Evolutionary conservation across 2,888 invertebrate species (phyloP).

Genomic region (Chloromyia formosa): DNA sequence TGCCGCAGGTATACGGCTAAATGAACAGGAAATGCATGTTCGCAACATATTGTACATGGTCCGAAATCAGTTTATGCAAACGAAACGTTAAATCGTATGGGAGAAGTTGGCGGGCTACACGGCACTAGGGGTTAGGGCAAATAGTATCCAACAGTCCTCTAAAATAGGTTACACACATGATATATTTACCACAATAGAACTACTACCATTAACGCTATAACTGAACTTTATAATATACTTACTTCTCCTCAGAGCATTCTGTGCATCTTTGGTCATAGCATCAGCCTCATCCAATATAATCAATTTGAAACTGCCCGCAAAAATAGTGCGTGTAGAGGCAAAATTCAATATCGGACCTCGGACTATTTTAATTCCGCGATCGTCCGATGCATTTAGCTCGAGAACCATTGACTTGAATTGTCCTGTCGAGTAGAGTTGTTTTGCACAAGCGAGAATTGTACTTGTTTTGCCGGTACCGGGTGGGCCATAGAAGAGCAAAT

Average conservation of each 20-base stretch:
- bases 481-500: conserved; percentile 96
- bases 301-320: conserved; percentile 91
- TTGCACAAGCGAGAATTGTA: conserved; percentile 95
- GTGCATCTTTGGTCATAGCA: conserved; percentile 99
- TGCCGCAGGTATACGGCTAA: too few species aligned
- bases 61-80: too few species aligned
- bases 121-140: too few species aligned
- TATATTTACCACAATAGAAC: too few species aligned
- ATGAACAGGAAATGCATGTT: too few species aligned
- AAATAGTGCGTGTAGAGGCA: conserved; percentile 95
- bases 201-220: too few species aligned
- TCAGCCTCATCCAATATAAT: conserved; percentile 99
- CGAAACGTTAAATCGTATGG: too few species aligned
- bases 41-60: too few species aligned
- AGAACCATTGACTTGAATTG: conserved; percentile 95
- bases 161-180: too few species aligned
- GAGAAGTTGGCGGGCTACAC: too few species aligned
- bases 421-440: conserved; percentile 85
- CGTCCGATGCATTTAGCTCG: conserved; percentile 97
- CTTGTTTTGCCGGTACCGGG: conserved; percentile 99
- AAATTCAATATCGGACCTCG: conserved; percentile 94
- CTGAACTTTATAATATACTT: too few species aligned
- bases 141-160: too few species aligned
- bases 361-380: conserved; percentile 95
- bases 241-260: conserved; percentile 96